Evolutionary conservation across 2,888 invertebrate species (phyloP), one percentile per base, ranked within the genome.

Genomic region (Caradrina kadenii): DNA sequence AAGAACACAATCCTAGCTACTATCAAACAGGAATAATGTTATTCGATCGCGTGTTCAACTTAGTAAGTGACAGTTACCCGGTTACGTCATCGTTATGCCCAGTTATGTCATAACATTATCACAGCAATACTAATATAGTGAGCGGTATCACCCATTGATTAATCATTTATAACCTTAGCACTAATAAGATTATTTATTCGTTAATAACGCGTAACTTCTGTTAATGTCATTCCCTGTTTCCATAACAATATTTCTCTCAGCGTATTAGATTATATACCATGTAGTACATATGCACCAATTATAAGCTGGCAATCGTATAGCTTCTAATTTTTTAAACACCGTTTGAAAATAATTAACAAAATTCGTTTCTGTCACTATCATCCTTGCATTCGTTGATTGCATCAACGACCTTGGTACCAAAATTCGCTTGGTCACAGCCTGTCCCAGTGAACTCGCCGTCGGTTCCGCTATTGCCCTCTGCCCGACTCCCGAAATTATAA

Each of bases 401-500:
- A 86, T 75, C 75, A 60, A 62, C 79, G 87, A 83, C 87, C 87
- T 88, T 87, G 87, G 69, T 49, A 67, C 73, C 73, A 73, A 75
- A 69, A 77, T 53, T 35, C 42, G 78, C 73, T 70, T 77, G 39
- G 78, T 83, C 85, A 84, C 59, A 73, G 69, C 86, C 83, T 88
- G 89, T 80, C 86, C 89, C 72, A 88, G 78, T 89, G 86, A 88
- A 84, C 88, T 83, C 80, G 79, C 62, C 69, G 76, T 83, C 74
- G 82, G 86, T 88, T 87, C 89, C 89, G 89, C 85, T 86, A 79
- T 83, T 87, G 83, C 84, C 84, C 87, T 85, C 82, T 81, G 80
- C 74, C 78, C 73, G 81, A 80, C 86, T 87, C 84, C 88, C 88
- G 83, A 88, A 90, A 85, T 90, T 90, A 88, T 86, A 86, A 89